Percentiles rank a stretch among this genome's conserved stretches.
Conservation (phyloP, 1,140 invertebrate species). For the Brachionus plicatilis region DNA sequence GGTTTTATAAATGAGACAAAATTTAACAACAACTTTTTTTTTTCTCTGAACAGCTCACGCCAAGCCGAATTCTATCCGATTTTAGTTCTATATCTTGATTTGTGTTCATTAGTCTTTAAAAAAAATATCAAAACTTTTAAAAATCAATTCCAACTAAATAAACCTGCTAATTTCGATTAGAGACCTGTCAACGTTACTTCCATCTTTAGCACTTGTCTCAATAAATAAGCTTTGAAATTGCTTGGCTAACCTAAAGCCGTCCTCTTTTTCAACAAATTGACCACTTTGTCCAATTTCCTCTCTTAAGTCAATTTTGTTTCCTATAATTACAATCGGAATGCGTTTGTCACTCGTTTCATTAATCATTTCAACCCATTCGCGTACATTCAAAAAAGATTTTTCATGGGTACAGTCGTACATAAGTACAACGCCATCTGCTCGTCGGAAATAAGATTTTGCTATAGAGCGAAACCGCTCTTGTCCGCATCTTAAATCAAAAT, state of each 20-base stretch:
- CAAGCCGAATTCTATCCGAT: slow-evolving; percentile 28
- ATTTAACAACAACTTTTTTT: slow-evolving; percentile 32
- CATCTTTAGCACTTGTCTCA: slow-evolving; percentile 56
- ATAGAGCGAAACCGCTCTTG: slow-evolving; percentile 62
- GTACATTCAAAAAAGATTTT: slow-evolving; percentile 62
- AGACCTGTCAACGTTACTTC: slow-evolving; percentile 57
- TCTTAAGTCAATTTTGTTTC: slow-evolving; percentile 60
- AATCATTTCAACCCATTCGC: slow-evolving; percentile 58
- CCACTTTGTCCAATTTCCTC: slow-evolving; percentile 46
- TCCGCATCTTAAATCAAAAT: slow-evolving; percentile 13
- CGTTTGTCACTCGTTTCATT: slow-evolving; percentile 5
- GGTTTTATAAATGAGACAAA: neutral
- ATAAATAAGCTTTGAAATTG: slow-evolving; percentile 49
- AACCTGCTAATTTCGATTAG: slow-evolving; percentile 57
- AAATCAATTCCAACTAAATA: neutral
- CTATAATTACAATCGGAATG: slow-evolving; percentile 60
- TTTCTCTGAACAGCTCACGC: neutral
- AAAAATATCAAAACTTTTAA: neutral
- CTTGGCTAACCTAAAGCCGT: slow-evolving; percentile 50
- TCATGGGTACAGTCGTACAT: slow-evolving; percentile 66
- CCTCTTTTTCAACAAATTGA: slow-evolving; percentile 47
- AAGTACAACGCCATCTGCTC: slow-evolving; percentile 66
- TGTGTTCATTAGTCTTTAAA: slow-evolving; percentile 20
- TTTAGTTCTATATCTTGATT: slow-evolving; percentile 38
- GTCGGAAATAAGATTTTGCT: slow-evolving; percentile 66